These are phyloP conservation scores for Glossophaga mutica DNA, from an alignment of 2,797 vertebrate species.

Conservation along the genomic window DNA sequence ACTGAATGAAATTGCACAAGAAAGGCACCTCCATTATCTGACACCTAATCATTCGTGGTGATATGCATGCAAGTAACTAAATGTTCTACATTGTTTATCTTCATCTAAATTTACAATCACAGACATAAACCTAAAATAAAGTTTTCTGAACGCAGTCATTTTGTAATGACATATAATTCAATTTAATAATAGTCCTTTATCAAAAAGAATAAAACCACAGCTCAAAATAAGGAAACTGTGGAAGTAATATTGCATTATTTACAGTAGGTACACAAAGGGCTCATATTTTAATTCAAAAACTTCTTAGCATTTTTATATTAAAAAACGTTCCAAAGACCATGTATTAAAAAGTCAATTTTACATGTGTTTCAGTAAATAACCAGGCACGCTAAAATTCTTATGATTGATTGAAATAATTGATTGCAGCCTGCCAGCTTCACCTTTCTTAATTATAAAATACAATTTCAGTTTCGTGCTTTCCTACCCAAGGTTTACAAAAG, in stretches of 20 bases:
- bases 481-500: slow-evolving; percentile 83
- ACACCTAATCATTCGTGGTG: neutral
- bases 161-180: slow-evolving; percentile 22
- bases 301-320: slow-evolving; percentile 18
- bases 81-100: neutral
- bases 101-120: slow-evolving; percentile 30
- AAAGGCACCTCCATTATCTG: neutral
- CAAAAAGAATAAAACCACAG: neutral
- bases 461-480: slow-evolving; percentile 85
- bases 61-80: neutral
- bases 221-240: neutral
- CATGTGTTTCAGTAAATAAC: slow-evolving; percentile 69
- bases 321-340: slow-evolving; percentile 45
- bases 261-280: neutral
- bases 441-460: slow-evolving; percentile 87
- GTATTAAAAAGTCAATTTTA: slow-evolving; percentile 60
- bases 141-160: slow-evolving; percentile 14
- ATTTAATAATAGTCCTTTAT: neutral
- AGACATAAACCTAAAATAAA: slow-evolving; percentile 21
- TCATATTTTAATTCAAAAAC: slow-evolving; percentile 52
- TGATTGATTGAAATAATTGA: slow-evolving; percentile 76
- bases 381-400: slow-evolving; percentile 67
- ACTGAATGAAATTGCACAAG: neutral
- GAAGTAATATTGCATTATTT: neutral
- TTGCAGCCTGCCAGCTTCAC: slow-evolving; percentile 65